Percentiles rank a stretch among this genome's conserved stretches.
Evolutionary conservation across 1,140 invertebrate species (phyloP).

Genomic region (Euwallacea fornicatus): DNA sequence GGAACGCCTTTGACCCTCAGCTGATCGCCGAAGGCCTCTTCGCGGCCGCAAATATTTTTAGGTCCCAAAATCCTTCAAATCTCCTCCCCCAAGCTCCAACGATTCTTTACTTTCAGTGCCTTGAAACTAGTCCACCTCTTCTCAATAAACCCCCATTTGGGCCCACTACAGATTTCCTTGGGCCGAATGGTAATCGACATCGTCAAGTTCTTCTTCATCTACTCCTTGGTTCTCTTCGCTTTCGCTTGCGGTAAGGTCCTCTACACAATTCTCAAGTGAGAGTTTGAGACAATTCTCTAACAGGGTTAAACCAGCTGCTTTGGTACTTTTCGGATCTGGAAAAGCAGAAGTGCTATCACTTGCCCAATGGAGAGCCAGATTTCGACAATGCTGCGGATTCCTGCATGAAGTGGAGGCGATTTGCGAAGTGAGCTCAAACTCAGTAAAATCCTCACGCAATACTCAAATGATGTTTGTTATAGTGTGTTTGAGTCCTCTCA

Average conservation of each 20-base stretch:
- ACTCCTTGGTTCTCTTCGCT: slow-evolving; percentile 78
- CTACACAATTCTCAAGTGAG: slow-evolving; percentile 1
- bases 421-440: slow-evolving; percentile 56
- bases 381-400: slow-evolving; percentile 69
- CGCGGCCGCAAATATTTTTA: slow-evolving; percentile 92
- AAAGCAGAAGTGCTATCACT: slow-evolving; percentile 70
- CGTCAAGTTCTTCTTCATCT: slow-evolving; percentile 86
- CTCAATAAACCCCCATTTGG: slow-evolving; percentile 88
- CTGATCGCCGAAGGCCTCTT: slow-evolving; percentile 93
- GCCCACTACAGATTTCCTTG: slow-evolving; percentile 82
- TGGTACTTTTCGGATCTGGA: slow-evolving; percentile 90
- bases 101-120: slow-evolving; percentile 58
- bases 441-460: no score
- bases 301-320: slow-evolving; percentile 78
- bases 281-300: slow-evolving; percentile 14
- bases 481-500: slow-evolving; percentile 89
- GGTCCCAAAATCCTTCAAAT: slow-evolving; percentile 51
- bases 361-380: slow-evolving; percentile 62
- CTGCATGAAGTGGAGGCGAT: slow-evolving; percentile 78
- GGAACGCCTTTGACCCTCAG: slow-evolving; percentile 93
- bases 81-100: no score
- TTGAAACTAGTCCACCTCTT: slow-evolving; percentile 88
- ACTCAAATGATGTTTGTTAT: slow-evolving; percentile 44
- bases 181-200: slow-evolving; percentile 87
- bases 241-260: slow-evolving; percentile 72